Evolutionary conservation across 2,797 vertebrate species (phyloP).

Genomic region (Chiloscyllium punctatum): DNA sequence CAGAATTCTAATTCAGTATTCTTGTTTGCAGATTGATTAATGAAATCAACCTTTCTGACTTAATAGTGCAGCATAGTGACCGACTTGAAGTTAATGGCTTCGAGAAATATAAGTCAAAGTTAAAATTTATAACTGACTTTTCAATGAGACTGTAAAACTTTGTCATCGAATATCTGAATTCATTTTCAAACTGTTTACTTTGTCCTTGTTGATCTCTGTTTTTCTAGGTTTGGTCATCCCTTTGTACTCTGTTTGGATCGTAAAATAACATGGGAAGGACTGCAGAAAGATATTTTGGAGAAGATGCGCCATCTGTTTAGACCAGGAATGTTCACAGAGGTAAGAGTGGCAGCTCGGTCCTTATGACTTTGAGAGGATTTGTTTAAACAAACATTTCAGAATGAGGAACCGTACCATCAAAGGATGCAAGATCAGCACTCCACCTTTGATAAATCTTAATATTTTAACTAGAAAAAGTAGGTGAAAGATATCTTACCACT

Average conservation of each 20-base stretch:
- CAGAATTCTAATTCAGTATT: background rate
- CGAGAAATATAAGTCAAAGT: background rate
- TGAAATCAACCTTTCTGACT: background rate
- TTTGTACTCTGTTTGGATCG: constrained; percentile 93
- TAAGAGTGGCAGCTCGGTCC: constrained; percentile 46
- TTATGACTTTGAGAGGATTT: background rate
- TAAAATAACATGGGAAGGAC: constrained; percentile 85
- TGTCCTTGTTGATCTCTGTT: background rate
- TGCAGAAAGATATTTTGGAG: constrained; percentile 95
- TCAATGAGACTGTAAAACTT: background rate
- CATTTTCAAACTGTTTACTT: background rate
- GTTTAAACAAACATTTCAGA: background rate
- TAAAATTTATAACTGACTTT: background rate
- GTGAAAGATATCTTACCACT: background rate
- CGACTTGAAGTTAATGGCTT: background rate
- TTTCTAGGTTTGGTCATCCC: constrained; percentile 81
- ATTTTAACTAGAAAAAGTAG: background rate
- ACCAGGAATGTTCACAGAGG: constrained; percentile 87
- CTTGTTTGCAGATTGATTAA: background rate
- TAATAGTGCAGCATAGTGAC: background rate
- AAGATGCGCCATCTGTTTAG: constrained; percentile 94
- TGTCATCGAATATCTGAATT: background rate
- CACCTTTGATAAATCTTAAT: background rate
- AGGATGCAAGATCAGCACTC: background rate
- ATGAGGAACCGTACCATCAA: background rate